Evolutionary conservation across 2,797 vertebrate species (phyloP).

Genomic region (Lutjanus argentimaculatus): DNA sequence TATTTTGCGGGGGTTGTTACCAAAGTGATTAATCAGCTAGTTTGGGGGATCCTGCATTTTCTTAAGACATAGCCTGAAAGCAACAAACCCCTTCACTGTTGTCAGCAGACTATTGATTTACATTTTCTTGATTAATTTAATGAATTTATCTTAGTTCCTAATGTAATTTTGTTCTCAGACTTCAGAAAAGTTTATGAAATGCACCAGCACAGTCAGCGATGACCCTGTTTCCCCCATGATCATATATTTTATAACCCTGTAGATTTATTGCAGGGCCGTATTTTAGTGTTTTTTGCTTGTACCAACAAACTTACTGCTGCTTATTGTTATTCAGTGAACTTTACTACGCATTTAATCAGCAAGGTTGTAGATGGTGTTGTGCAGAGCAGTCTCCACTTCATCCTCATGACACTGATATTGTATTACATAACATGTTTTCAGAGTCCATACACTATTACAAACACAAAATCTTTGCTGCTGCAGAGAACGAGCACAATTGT

Average conservation of each 20-base stretch:
- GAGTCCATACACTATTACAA: constrained; percentile 19
- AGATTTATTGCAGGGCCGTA: neutral
- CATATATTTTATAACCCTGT: neutral
- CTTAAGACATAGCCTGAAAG: constrained; percentile 5
- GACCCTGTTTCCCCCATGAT: neutral
- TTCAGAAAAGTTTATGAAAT: constrained; percentile 22
- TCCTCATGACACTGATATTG: constrained; percentile 16
- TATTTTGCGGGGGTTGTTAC: constrained; percentile 36
- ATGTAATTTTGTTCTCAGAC: neutral
- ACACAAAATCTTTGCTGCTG: constrained; percentile 4
- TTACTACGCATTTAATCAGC: constrained; percentile 25
- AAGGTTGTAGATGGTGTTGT: neutral
- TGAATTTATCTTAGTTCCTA: constrained; percentile 19
- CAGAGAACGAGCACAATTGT: constrained; percentile 18
- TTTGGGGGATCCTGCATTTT: constrained; percentile 16
- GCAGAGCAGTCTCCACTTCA: neutral
- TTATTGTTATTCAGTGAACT: constrained; percentile 3
- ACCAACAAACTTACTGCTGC: neutral
- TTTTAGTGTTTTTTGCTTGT: neutral
- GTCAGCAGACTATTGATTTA: constrained; percentile 26
- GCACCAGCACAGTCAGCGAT: neutral
- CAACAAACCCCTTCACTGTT: neutral
- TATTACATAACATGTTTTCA: constrained; percentile 40
- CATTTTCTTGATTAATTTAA: constrained; percentile 29
- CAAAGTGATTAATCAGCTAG: constrained; percentile 52